Evolutionary conservation across 2,888 invertebrate genomes (phyloP).

Genomic region (Cremastobaeus sp.): DNA sequence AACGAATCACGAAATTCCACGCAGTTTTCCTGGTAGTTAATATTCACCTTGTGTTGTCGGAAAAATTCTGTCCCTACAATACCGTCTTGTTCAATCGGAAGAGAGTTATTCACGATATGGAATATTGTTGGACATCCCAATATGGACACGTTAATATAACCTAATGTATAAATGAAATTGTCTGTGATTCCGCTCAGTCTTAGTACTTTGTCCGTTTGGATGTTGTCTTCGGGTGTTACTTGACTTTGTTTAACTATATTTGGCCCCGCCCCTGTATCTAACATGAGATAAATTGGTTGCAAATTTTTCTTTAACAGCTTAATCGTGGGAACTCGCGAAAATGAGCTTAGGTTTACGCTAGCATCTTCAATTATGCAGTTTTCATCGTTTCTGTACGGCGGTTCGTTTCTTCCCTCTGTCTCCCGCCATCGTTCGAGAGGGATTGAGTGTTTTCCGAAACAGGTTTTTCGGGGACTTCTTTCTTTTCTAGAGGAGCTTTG

Average conservation of each 20-base stretch:
- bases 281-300: slow-evolving; percentile 17
- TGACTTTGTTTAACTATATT: slow-evolving; percentile 36
- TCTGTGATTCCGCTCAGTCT: slow-evolving; percentile 40
- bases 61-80: too few species aligned
- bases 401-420: slow-evolving; percentile 1
- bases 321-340: neutral
- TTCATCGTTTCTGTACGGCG: neutral
- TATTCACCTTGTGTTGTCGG: slow-evolving; percentile 7
- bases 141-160: slow-evolving; percentile 15
- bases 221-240: neutral
- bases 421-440: slow-evolving; percentile 17
- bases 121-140: slow-evolving; percentile 19
- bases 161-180: slow-evolving; percentile 13
- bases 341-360: slow-evolving; percentile 11
- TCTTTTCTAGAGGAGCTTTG: too few species aligned
- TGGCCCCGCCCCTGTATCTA: slow-evolving; percentile 45
- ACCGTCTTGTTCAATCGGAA: too few species aligned
- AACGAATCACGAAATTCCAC: slow-evolving; percentile 3
- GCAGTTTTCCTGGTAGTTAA: slow-evolving; percentile 20
- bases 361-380: slow-evolving; percentile 9
- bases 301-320: neutral
- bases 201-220: slow-evolving; percentile 12
- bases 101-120: slow-evolving; percentile 27
- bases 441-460: slow-evolving; percentile 20
- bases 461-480: too few species aligned